These are phyloP conservation scores for Montipora sp. DNA, from an alignment of 64 coral and sea anemone genomes.

Conservation along the genomic window DNA sequence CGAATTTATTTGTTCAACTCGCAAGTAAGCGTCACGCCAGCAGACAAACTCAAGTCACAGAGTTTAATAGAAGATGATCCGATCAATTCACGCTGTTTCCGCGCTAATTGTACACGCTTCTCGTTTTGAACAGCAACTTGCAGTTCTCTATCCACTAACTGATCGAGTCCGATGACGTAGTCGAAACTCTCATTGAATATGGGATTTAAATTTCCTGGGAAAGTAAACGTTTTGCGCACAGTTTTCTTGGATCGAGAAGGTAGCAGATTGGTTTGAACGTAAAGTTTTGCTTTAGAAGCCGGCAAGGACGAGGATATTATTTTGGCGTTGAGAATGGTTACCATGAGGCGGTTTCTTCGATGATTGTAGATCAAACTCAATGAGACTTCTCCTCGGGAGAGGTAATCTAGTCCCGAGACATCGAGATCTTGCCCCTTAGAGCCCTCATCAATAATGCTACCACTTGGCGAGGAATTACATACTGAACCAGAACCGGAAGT, in stretches of 20 bases:
- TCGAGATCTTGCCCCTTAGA: slow-evolving; percentile 12
- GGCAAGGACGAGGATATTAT: slow-evolving; percentile 54
- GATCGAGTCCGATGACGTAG: slow-evolving; percentile 80
- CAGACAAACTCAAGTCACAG: slow-evolving; percentile 74
- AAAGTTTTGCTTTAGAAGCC: slow-evolving; percentile 76
- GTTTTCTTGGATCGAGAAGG: slow-evolving; percentile 82
- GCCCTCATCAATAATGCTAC: slow-evolving; percentile 12
- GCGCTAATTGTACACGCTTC: slow-evolving; percentile 47
- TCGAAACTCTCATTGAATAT: slow-evolving; percentile 85
- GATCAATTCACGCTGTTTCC: slow-evolving; percentile 63
- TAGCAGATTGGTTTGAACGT: slow-evolving; percentile 73
- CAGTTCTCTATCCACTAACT: slow-evolving; percentile 65
- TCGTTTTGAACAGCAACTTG: slow-evolving; percentile 83
- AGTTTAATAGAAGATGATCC: slow-evolving; percentile 72
- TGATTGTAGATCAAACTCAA: slow-evolving; percentile 83
- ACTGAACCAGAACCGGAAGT: background rate
- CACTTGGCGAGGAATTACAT: background rate
- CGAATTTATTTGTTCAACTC: slow-evolving; percentile 48
- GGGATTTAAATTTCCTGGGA: slow-evolving; percentile 70
- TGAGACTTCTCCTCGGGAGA: slow-evolving; percentile 72
- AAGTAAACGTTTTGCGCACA: slow-evolving; percentile 66
- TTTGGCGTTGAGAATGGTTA: slow-evolving; percentile 64
- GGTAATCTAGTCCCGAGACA: background rate
- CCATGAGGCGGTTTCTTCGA: slow-evolving; percentile 67
- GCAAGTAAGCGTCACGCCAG: slow-evolving; percentile 77